Conservation (phyloP, 2,888 invertebrate species). For the Dicroscelio sp. region DNA sequence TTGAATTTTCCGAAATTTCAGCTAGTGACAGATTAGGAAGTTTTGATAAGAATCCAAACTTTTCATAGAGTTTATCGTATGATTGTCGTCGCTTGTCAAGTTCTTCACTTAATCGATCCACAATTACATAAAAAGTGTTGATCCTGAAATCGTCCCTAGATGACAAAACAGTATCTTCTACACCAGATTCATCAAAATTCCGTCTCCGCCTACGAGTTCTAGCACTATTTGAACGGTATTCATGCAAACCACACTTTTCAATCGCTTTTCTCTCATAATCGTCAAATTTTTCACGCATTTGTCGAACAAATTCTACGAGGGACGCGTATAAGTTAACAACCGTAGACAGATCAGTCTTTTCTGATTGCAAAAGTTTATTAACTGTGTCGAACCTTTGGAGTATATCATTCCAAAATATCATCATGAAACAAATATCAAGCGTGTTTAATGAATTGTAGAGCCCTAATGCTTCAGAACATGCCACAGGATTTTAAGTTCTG, state of each 20-base stretch:
- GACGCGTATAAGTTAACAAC: slow-evolving; percentile 64
- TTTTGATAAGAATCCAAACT: no score
- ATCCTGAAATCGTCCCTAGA: slow-evolving; percentile 10
- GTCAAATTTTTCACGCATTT: slow-evolving; percentile 38
- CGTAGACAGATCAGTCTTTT: slow-evolving; percentile 43
- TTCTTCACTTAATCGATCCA: slow-evolving; percentile 38
- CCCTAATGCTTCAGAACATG: slow-evolving; percentile 64
- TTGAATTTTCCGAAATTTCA: slow-evolving; percentile 34
- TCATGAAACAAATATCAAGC: slow-evolving; percentile 57
- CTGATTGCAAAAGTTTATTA: slow-evolving; percentile 55
- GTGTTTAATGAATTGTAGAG: slow-evolving; percentile 34
- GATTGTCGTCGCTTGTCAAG: slow-evolving; percentile 9
- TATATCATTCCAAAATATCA: slow-evolving; percentile 63
- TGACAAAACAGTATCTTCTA: no score
- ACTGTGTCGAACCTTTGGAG: slow-evolving; percentile 63
- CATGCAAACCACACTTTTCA: slow-evolving; percentile 38
- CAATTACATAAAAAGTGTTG: slow-evolving; percentile 17
- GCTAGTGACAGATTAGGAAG: not conserved
- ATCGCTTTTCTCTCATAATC: slow-evolving; percentile 56
- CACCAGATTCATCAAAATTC: not conserved
- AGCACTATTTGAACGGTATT: slow-evolving; percentile 8
- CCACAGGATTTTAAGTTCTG: slow-evolving; percentile 41
- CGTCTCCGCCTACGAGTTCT: slow-evolving; percentile 36
- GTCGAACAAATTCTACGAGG: slow-evolving; percentile 3
- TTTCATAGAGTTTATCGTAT: slow-evolving; percentile 24